These are phyloP conservation scores for Muscina levida DNA, from an alignment of 2,888 invertebrate species.

Conservation along the genomic window DNA sequence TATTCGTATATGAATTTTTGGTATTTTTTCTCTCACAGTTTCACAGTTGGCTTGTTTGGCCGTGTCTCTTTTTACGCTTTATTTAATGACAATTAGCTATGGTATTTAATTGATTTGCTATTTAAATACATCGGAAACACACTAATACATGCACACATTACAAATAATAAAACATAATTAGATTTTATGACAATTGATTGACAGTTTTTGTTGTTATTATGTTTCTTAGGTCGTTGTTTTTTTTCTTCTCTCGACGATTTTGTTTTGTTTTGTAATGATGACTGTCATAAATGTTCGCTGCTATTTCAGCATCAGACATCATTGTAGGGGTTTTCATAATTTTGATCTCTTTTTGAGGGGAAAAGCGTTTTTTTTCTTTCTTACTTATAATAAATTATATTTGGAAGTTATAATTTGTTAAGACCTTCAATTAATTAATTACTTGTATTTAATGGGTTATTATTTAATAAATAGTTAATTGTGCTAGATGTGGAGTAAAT, in stretches of 20 bases:
- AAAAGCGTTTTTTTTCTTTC: too few species aligned
- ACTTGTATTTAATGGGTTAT: constrained; percentile 3
- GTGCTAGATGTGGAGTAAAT: too few species aligned
- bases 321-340: neutral
- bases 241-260: too few species aligned
- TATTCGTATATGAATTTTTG: neutral
- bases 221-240: constrained; percentile 4
- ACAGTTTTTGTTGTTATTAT: constrained; percentile 43
- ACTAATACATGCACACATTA: neutral
- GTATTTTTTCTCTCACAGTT: constrained; percentile 1
- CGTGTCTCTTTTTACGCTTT: constrained; percentile 40
- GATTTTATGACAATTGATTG: constrained; percentile 60
- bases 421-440: constrained; percentile 48
- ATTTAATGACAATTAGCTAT: constrained; percentile 55
- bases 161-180: constrained; percentile 46
- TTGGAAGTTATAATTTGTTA: constrained; percentile 13
- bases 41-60: constrained; percentile 9
- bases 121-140: constrained; percentile 12
- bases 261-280: constrained; percentile 34
- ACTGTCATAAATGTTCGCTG: constrained; percentile 40
- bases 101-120: constrained; percentile 59
- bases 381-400: too few species aligned
- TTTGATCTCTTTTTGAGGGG: constrained; percentile 1
- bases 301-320: too few species aligned
- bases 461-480: constrained; percentile 20